phyloP scores from a whole-genome alignment of 2,797 vertebrate genomes.

The Melanotaenia nigrans region DNA sequence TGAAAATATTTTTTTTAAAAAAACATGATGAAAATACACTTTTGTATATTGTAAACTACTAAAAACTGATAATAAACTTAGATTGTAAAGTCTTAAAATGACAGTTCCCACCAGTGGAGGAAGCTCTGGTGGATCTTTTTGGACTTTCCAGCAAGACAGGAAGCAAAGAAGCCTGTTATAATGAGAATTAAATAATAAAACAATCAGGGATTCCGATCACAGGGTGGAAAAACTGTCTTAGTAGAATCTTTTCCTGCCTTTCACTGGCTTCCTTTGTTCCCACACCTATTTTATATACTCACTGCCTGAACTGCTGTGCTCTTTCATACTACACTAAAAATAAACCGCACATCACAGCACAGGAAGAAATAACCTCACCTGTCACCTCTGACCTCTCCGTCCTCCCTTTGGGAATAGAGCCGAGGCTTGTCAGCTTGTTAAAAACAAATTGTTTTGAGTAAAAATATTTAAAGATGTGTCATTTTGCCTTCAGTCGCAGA shows the following conservation, averaged over 20 bases:
- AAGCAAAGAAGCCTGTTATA: conserved; percentile 33
- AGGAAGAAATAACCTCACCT: conserved; percentile 34
- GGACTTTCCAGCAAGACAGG: conserved; percentile 26
- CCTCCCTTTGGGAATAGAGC: not conserved
- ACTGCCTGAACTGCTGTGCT: not conserved
- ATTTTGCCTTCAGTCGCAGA: conserved; percentile 15
- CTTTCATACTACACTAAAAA: conserved; percentile 38
- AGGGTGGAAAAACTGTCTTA: conserved; percentile 69
- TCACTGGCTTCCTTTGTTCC: conserved; percentile 69
- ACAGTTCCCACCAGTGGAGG: not conserved
- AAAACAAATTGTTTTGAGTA: not conserved
- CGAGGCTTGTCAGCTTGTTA: not conserved
- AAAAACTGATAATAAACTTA: not conserved
- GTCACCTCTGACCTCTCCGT: conserved; percentile 33
- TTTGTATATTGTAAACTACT: too few species aligned
- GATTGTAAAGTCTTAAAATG: not conserved
- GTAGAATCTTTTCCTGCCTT: conserved; percentile 67
- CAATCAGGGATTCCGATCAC: conserved; percentile 34
- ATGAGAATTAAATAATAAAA: conserved; percentile 29
- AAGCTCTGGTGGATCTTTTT: conserved; percentile 8
- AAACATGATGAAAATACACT: too few species aligned
- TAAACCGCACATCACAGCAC: conserved; percentile 26
- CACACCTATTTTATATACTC: conserved; percentile 47
- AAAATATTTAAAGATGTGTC: not conserved
- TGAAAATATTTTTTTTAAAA: too few species aligned